phyloP scores from a whole-genome alignment of 2,888 invertebrate species.

The Dasypogon diadema region DNA sequence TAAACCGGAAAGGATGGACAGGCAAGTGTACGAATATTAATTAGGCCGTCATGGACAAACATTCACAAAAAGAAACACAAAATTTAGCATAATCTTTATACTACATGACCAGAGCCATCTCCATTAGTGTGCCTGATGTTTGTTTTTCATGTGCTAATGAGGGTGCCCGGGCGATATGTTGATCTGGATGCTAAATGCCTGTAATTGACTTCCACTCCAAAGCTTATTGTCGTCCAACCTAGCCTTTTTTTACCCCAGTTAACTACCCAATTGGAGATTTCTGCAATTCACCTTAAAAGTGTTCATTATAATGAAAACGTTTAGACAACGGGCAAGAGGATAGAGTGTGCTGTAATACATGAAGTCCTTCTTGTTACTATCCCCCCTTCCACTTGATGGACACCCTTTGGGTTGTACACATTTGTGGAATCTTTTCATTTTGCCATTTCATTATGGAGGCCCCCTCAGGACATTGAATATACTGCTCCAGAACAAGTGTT shows the following conservation, averaged over 20 bases:
- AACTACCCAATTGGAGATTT: background rate
- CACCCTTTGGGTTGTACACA: background rate
- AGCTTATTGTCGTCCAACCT: conserved; percentile 22
- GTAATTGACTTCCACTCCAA: conserved; percentile 31
- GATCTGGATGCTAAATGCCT: conserved; percentile 11
- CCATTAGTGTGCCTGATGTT: conserved; percentile 2
- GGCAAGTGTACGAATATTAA: conserved; percentile 5
- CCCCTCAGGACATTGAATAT: conserved; percentile 18
- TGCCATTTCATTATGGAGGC: conserved; percentile 6
- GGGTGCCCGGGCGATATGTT: conserved; percentile 9
- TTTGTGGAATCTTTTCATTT: conserved; percentile 15
- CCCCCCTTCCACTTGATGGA: background rate
- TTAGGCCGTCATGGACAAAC: conserved; percentile 28
- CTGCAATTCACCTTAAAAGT: background rate
- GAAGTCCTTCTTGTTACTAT: background rate
- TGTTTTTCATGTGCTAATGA: conserved; percentile 14
- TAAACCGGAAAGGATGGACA: background rate
- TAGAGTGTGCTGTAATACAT: background rate
- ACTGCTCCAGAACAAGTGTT: conserved; percentile 19
- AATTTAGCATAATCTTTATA: conserved; percentile 23
- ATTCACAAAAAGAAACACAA: background rate
- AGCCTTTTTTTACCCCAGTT: background rate
- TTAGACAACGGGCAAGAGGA: conserved; percentile 11
- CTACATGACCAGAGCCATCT: background rate
- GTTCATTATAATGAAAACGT: conserved; percentile 11